Evolutionary conservation across 2,113 vertebrate species (phyloP).

Genomic region (Triplophysa rosa): DNA sequence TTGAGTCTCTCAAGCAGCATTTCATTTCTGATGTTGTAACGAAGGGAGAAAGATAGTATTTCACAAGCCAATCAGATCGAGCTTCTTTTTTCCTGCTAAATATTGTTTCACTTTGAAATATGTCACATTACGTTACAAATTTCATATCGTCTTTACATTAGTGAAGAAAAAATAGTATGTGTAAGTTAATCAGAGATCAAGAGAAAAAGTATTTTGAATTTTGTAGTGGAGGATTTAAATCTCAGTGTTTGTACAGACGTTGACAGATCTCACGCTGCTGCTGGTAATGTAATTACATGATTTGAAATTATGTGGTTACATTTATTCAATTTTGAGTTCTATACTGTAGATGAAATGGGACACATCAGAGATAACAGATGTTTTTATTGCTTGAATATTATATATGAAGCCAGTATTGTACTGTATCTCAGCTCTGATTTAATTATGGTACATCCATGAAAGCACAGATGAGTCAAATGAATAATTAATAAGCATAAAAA

Average conservation of each 20-base stretch:
- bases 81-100: too few relatives aligned
- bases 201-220: too few relatives aligned
- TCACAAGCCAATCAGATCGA: too few relatives aligned
- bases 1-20: too few relatives aligned
- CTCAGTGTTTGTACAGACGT: constrained; percentile 3
- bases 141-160: too few relatives aligned
- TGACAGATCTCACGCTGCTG: background rate
- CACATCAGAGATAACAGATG: background rate
- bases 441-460: background rate
- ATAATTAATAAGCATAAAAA: constrained; percentile 9
- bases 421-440: background rate
- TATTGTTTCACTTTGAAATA: too few relatives aligned
- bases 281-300: background rate
- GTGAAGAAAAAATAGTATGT: too few relatives aligned
- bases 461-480: constrained; percentile 1
- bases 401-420: background rate
- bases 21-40: too few relatives aligned
- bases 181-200: too few relatives aligned
- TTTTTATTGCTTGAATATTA: background rate
- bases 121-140: too few relatives aligned
- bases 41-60: too few relatives aligned
- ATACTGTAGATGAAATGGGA: background rate
- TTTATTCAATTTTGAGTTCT: background rate
- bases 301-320: background rate
- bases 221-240: too few relatives aligned